These are phyloP conservation scores for Bilobella aurantiaca DNA, from an alignment of 1,140 invertebrate genomes.

Conservation along the genomic window DNA sequence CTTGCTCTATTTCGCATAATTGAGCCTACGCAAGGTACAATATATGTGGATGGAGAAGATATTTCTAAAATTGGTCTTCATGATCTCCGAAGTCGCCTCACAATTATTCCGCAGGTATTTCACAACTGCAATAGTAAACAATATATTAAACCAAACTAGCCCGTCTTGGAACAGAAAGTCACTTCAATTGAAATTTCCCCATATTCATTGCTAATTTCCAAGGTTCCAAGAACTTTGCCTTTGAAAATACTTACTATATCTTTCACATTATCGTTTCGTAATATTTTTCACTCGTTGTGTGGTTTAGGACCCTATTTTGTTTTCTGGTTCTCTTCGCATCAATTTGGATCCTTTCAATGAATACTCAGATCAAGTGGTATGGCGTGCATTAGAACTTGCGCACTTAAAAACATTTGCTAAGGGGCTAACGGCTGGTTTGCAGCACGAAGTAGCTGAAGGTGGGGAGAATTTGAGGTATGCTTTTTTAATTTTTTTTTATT, in stretches of 20 bases:
- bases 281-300: not conserved
- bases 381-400: conserved; percentile 65
- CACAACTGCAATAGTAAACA: too few species aligned
- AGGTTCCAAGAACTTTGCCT: not conserved
- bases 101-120: conserved; percentile 52
- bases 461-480: conserved; percentile 48
- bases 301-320: conserved; percentile 43
- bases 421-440: not conserved
- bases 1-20: conserved; percentile 47
- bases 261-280: not conserved
- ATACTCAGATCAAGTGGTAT: conserved; percentile 63
- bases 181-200: not conserved
- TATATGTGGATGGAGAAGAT: conserved; percentile 45
- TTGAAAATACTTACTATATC: not conserved
- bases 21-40: conserved; percentile 39
- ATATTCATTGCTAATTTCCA: not conserved
- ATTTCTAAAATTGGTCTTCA: conserved; percentile 43
- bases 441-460: conserved; percentile 40
- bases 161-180: too few species aligned
- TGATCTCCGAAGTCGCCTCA: conserved; percentile 43
- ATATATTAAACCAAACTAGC: too few species aligned
- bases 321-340: conserved; percentile 65
- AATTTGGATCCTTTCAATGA: conserved; percentile 76
- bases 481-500: conserved; percentile 36
- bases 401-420: conserved; percentile 6